A percentile compares a stretch with the other conserved stretches of the same genome.
Evolutionary conservation across 1,140 invertebrate genomes (phyloP).

Genomic region (Liolophura sinensis): DNA sequence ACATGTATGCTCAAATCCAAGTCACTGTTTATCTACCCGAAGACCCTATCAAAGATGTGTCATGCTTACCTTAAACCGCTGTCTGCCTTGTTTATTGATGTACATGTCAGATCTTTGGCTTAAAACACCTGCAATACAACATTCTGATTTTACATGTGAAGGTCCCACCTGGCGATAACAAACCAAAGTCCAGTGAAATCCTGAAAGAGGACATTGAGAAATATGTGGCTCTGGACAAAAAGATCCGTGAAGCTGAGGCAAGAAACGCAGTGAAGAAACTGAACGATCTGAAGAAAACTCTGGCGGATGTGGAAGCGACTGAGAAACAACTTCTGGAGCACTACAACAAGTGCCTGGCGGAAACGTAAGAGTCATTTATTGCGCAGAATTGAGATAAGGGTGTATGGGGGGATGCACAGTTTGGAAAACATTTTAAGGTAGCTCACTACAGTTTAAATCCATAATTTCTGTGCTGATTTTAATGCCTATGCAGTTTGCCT

Average conservation of each 20-base stretch:
- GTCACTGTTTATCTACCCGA: too few species aligned
- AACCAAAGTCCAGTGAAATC: conserved; percentile 14
- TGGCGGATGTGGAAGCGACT: conserved; percentile 38
- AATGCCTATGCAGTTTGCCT: too few species aligned
- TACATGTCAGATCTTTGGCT: too few species aligned
- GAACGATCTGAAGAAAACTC: conserved; percentile 27
- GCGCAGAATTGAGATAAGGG: neutral
- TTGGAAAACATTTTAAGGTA: neutral
- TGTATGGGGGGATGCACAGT: neutral
- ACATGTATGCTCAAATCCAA: too few species aligned
- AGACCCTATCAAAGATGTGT: too few species aligned
- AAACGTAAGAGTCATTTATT: conserved; percentile 45
- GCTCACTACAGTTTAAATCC: neutral
- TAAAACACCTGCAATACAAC: too few species aligned
- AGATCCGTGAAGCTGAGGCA: conserved; percentile 32
- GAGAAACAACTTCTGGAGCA: conserved; percentile 48
- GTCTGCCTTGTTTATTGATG: too few species aligned
- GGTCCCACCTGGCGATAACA: too few species aligned
- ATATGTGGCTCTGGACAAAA: conserved; percentile 40
- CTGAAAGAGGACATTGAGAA: conserved; percentile 21
- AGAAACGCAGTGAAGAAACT: conserved; percentile 37
- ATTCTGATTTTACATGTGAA: too few species aligned
- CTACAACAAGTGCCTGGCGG: conserved; percentile 42
- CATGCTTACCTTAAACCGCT: too few species aligned
- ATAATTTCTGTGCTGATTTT: neutral